A percentile compares a stretch with the other conserved stretches of the same genome.
These are phyloP conservation scores for Takifugu flavidus DNA, from an alignment of 2,113 vertebrate genomes.

Conservation along the genomic window DNA sequence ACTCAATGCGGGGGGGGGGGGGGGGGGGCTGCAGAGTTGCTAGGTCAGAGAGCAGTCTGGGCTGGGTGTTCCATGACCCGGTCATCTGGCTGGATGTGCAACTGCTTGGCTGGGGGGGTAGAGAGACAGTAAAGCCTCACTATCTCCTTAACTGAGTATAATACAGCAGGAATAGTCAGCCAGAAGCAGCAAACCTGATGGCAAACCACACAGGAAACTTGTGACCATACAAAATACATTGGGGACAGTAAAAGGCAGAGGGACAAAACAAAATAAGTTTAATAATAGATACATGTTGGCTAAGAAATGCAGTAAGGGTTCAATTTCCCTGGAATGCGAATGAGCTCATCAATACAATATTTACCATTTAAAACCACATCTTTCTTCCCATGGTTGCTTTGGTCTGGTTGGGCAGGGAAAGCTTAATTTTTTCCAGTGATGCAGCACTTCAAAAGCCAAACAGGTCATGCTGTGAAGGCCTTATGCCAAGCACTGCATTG, in stretches of 20 bases:
- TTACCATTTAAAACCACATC: constrained; percentile 14
- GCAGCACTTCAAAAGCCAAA: constrained; percentile 51
- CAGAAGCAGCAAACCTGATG: constrained; percentile 22
- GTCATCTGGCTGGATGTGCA: constrained; percentile 49
- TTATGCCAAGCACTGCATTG: constrained; percentile 51
- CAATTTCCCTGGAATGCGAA: constrained; percentile 14
- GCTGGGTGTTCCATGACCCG: constrained; percentile 45
- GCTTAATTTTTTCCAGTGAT: constrained; percentile 41
- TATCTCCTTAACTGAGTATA: constrained; percentile 8
- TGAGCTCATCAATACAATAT: constrained; percentile 5
- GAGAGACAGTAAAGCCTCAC: constrained; percentile 9
- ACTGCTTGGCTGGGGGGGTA: constrained; percentile 18
- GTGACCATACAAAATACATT: constrained; percentile 24
- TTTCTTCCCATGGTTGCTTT: constrained; percentile 31
- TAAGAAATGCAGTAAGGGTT: constrained; percentile 12
- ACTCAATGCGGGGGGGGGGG: constrained; percentile 22
- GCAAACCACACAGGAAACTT: constrained; percentile 15
- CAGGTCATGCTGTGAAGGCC: constrained; percentile 37
- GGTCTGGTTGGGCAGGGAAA: constrained; percentile 18
- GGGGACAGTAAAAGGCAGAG: constrained; percentile 27
- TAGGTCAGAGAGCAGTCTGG: constrained; percentile 44
- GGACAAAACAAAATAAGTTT: constrained; percentile 23
- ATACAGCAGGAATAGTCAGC: neutral
- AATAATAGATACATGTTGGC: constrained; percentile 5
- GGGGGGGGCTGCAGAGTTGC: constrained; percentile 4